Base-by-base conservation (phyloP, 2,797 vertebrate species). In the Otolemur crassicaudatus region DNA sequence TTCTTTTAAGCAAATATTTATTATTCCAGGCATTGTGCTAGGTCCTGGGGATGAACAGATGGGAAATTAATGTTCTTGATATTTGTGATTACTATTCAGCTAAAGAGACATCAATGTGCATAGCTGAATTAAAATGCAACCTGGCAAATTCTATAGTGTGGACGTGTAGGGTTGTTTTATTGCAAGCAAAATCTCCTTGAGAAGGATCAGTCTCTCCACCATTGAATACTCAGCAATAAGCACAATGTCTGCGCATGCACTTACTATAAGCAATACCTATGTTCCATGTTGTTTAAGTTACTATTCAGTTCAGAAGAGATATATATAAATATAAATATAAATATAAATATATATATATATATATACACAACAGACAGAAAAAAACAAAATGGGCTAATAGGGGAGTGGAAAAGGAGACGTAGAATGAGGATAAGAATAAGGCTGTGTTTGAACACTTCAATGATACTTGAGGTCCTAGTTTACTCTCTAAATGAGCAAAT, bases 1-100 rank as follows among this genome's bases (percentile, higher is more conserved):
- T 3, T 91, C 17, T 93, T 73, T 86, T 60, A 95, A 94, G 65
- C 1, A 91, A 60, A 34, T 58, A 75, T 72, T 86, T 90, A 56
- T 92, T 82, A 83, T 58, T 87, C 3, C 13, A 80, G 49, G 20
- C 17, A 91, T 63, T 87, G 19, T 46, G 9, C 12, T 65, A 8
- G 3, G 8, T 94, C 31, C 0, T 37, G 19, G 7, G n/a, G 22
- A 80, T 60, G 5, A 87, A 95, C 2, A 86, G 6, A 82, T 75
- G 23, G 9, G 46, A 43, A 43, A 73, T 31, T 77, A 63, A 93
- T 4, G 1, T 61, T 60, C 40, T 53, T 65, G 5, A 70, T 80
- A 67, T 75, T 80, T 60, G 9, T 43, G 31, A 72, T 90, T 87
- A 72, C 2, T 72, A 1, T 22, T 7, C 17, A 94, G 27, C 2